phyloP scores from a whole-genome alignment of 2,113 vertebrate species.

The Eudyptes chrysolophus region DNA sequence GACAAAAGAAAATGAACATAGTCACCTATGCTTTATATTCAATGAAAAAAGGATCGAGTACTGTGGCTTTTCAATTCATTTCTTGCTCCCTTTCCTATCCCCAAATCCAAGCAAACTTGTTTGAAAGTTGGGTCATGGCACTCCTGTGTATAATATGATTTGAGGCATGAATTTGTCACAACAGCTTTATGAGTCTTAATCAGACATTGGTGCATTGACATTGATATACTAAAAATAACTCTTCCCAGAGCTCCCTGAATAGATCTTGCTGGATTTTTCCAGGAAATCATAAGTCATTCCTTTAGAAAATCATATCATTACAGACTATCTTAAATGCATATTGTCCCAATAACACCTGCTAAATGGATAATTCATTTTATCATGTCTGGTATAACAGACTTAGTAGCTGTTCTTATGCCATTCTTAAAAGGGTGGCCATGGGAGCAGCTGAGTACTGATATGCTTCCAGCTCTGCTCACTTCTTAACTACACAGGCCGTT shows the following conservation, averaged over 20 bases:
- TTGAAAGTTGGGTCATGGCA: background rate
- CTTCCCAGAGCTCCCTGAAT: background rate
- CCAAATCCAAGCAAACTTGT: background rate
- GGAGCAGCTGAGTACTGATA: background rate
- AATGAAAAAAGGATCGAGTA: background rate
- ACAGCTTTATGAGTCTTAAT: background rate
- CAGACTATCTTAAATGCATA: background rate
- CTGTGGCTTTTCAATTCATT: background rate
- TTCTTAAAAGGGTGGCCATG: background rate
- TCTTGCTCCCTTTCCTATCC: background rate
- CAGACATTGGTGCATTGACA: background rate
- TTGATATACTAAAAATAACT: background rate
- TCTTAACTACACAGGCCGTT: background rate
- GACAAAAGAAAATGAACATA: background rate
- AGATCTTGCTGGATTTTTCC: background rate
- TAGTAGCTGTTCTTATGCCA: background rate
- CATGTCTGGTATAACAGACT: background rate
- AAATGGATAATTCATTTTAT: background rate
- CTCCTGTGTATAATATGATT: background rate
- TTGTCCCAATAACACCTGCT: background rate
- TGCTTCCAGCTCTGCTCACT: background rate
- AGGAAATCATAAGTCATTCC: background rate
- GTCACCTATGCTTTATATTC: background rate
- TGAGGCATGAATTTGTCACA: background rate
- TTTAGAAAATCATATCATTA: background rate